Base-by-base conservation (phyloP, 2,797 vertebrate genomes). In the Semotilus atromaculatus region DNA sequence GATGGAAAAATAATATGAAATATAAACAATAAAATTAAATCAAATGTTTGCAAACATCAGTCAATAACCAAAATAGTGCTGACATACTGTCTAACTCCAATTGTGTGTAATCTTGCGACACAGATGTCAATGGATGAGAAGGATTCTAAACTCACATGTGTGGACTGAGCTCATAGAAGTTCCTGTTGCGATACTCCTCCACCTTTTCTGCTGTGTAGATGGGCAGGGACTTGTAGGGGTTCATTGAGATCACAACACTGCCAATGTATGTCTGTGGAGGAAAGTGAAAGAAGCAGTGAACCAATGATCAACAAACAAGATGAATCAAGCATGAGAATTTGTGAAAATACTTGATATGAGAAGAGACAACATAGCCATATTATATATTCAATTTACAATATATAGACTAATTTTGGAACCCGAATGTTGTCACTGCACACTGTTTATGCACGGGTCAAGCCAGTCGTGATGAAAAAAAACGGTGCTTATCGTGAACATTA, bases 91-190 rank as follows among this genome's bases (percentile, higher is more conserved):
- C 55, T 11, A 58, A 10, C 9, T 1, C 55, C 10, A 21, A 23
- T 10, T 58, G 9, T n/a, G 60, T 29, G 60, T 7, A 31, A 29
- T 3, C 1, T 6, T 62, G 26, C 60, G 6, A 64, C 60, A 16
- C n/a, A 31, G 26, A 29, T 13, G 3, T 64, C 14, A 18, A 18
- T 31, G 29, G 29, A 64, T 16, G 29, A 31, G 26, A 64, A 18
- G 14, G 8, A n/a, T n/a, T 40, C 26, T 83, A 53, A 80, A 98
- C 98, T 99, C 93, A 99, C 98, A 99, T 99, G 94, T 99, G 98
- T 90, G 98, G 98, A 92, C 98, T 98, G 88, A 99, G 97, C 89
- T 99, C 98, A 86, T 99, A 99, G 88, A 99, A 99, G 94, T 99
- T 99, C 89, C 98, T 96, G 92, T 99, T 99, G 91, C 98, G 97